Base-by-base conservation (phyloP, 2,113 vertebrate species). In the Oncorhynchus tshawytscha region DNA sequence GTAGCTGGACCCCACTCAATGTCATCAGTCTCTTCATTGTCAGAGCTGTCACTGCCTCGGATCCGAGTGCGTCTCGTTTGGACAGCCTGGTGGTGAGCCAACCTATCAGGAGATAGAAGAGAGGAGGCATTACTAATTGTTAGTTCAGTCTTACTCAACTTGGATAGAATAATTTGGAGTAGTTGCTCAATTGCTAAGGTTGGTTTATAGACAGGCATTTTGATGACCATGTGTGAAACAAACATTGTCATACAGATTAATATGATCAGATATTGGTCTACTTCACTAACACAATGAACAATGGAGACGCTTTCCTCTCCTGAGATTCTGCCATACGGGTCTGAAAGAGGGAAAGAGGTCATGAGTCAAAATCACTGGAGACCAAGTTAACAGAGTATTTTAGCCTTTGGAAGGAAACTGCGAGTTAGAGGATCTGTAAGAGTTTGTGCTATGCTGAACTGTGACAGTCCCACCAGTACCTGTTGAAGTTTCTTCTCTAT, bases 1-100 rank as follows among this genome's bases (percentile, higher is more conserved):
- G 98, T 98, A 8, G 97, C 98, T 0, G 96, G 96, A 4, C 96
- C 97, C 97, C 97, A 98, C 78, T 95, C 95, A 0, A 95, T 92
- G 82, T 94, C 93, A 0, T 94, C 92, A 0, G 18, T 5, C 9
- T 91, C 90, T 0, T 94, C 92, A 0, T 88, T 87, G 0, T 96
- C 95, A 0, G 96, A 98, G 71, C 96, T 96, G 24, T 91, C 88
- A 62, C 91, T 94, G 6, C 94, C 94, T 76, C 89, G 90, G 83
- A 96, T 96, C 48, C 88, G 92, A 0, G 93, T 95, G 77, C 97
- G 96, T 83, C 96, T 95, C 75, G 77, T 94, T 81, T 90, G 93
- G 69, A 98, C 88, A 0, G 96, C 95, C 1, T 95, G 90, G 0
- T 92, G 95, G 75, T 96, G 94, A 0, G 96, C 96, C 2, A 94